A percentile compares a stretch with the other conserved stretches of the same genome.
Conservation (phyloP, 1,140 invertebrate genomes). For the Eurosta solidaginis region DNA sequence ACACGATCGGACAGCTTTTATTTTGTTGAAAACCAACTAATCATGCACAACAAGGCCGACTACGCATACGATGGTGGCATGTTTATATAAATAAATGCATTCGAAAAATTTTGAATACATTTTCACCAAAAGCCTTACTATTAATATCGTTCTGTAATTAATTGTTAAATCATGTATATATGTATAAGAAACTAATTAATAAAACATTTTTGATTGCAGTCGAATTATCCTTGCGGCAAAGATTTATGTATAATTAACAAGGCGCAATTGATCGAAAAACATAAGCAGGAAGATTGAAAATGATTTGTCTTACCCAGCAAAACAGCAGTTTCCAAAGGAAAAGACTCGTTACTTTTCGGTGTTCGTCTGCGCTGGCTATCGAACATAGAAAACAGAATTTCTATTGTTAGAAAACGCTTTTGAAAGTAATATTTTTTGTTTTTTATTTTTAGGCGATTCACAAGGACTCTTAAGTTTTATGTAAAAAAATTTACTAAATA, state of each 20-base stretch:
- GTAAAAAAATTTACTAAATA: no score
- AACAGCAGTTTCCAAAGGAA: no score
- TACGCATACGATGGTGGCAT: constrained; percentile 59
- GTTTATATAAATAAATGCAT: constrained; percentile 43
- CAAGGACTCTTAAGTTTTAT: no score
- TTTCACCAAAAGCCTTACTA: constrained; percentile 33
- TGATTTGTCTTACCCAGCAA: no score
- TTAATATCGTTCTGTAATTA: constrained; percentile 1
- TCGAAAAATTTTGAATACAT: not conserved
- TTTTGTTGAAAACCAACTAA: constrained; percentile 94
- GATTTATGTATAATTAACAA: not conserved
- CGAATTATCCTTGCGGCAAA: constrained; percentile 41
- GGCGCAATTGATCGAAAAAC: no score
- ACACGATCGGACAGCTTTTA: constrained; percentile 98
- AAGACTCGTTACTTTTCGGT: no score
- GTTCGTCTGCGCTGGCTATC: no score
- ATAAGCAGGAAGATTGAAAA: no score
- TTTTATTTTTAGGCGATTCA: no score
- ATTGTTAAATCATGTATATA: constrained; percentile 28
- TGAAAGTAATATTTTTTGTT: no score
- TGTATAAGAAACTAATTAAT: constrained; percentile 39
- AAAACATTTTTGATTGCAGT: constrained; percentile 35
- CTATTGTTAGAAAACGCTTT: no score
- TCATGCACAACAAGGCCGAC: constrained; percentile 97
- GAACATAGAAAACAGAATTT: no score